Percentiles rank a stretch among this genome's conserved stretches.
Evolutionary conservation across 2,113 vertebrate species (phyloP).

Genomic region (Elanus axillaris): DNA sequence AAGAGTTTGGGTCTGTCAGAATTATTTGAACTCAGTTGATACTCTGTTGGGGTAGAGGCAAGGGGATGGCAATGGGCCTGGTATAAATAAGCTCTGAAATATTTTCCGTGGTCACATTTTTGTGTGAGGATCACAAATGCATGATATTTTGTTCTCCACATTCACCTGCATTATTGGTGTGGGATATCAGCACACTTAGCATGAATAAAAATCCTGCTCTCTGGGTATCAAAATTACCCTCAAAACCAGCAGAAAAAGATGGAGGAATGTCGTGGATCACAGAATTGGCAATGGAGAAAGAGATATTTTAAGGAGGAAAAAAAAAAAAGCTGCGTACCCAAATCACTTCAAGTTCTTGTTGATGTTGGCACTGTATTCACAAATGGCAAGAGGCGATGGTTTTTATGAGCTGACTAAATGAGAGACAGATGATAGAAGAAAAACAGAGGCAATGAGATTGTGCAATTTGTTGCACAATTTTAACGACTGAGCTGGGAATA

Average conservation of each 20-base stretch:
- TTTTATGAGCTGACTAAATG: slow-evolving; percentile 35
- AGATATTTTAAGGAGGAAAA: background rate
- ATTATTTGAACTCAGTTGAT: background rate
- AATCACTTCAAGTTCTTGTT: slow-evolving; percentile 19
- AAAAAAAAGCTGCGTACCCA: background rate
- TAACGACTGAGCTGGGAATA: background rate
- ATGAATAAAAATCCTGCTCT: background rate
- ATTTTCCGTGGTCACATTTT: background rate
- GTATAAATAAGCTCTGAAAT: background rate
- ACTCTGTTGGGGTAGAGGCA: background rate
- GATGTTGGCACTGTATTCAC: background rate
- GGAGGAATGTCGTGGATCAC: background rate
- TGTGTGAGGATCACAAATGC: background rate
- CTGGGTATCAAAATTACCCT: background rate
- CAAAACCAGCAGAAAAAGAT: background rate
- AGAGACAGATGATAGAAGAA: slow-evolving; percentile 37
- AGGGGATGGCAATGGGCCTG: accelerated
- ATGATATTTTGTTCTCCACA: background rate
- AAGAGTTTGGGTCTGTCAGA: background rate
- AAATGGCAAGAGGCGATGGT: background rate
- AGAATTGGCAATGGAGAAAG: background rate
- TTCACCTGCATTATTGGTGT: background rate
- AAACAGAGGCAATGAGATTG: slow-evolving; percentile 14
- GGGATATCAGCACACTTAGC: background rate
- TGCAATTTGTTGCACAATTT: slow-evolving; percentile 34